phyloP scores from a whole-genome alignment of 2,113 vertebrate genomes.

The Martes martes region DNA sequence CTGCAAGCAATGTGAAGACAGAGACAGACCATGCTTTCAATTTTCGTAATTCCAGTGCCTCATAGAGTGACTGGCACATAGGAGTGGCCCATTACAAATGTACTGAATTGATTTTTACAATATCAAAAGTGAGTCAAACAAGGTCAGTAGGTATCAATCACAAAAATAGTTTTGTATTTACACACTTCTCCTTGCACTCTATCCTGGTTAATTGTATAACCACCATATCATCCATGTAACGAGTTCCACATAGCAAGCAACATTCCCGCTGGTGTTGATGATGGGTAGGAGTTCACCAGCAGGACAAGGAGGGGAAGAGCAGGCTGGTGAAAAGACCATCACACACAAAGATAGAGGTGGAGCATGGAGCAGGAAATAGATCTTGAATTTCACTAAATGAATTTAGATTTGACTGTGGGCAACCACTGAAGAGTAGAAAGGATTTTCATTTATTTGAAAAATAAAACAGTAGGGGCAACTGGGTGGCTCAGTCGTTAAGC shows the following conservation, averaged over 20 bases:
- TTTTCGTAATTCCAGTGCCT: background rate
- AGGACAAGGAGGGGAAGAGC: background rate
- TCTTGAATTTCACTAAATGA: background rate
- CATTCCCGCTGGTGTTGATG: background rate
- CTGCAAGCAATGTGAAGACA: background rate
- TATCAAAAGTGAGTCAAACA: background rate
- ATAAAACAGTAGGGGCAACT: background rate
- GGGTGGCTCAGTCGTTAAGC: no score
- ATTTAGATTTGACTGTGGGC: background rate
- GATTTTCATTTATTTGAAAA: background rate
- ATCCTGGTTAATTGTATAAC: background rate
- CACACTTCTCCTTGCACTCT: background rate
- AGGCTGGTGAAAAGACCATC: background rate
- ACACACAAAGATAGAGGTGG: background rate
- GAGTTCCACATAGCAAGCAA: background rate
- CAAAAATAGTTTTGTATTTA: background rate
- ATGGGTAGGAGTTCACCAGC: background rate
- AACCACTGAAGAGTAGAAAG: background rate
- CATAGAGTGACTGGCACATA: background rate
- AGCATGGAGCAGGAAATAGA: background rate
- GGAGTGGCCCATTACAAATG: background rate
- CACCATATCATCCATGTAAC: background rate
- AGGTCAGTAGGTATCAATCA: background rate
- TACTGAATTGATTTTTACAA: conserved; percentile 6
- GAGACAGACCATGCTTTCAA: background rate